phyloP scores from a whole-genome alignment of 2,113 vertebrate species.

The Hylia prasina region DNA sequence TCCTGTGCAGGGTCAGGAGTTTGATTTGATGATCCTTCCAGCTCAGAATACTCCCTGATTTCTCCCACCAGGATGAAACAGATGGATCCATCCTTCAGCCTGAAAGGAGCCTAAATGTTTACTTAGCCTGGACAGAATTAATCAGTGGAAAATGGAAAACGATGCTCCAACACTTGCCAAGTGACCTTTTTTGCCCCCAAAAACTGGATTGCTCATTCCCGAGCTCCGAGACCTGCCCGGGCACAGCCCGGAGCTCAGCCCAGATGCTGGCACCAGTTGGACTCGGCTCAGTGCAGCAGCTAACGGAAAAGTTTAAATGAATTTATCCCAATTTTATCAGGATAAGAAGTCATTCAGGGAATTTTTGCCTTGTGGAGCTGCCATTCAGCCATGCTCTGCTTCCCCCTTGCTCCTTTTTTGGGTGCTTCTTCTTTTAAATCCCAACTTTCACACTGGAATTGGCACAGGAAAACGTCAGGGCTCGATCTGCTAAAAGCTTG shows the following conservation, averaged over 20 bases:
- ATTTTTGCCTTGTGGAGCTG: not conserved
- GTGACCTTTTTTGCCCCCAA: constrained; percentile 13
- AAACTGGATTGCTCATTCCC: not conserved
- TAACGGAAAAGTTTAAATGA: not conserved
- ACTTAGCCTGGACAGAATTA: constrained; percentile 15
- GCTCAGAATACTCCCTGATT: not conserved
- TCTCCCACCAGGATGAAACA: constrained; percentile 6
- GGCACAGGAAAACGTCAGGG: not conserved
- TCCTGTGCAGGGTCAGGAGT: not conserved
- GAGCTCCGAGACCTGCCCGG: not conserved
- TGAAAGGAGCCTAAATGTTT: not conserved
- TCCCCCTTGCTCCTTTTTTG: no score
- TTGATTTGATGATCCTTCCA: not conserved
- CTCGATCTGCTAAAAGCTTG: not conserved
- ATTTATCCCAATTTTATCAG: not conserved
- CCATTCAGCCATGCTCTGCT: not conserved
- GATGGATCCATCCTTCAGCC: constrained; percentile 13
- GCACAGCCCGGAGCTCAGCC: not conserved
- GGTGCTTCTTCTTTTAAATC: not conserved
- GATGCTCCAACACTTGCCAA: constrained; percentile 20
- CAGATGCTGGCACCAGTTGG: constrained; percentile 58
- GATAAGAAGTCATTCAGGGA: not conserved
- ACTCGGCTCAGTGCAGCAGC: not conserved
- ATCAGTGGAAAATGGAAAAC: constrained; percentile 27
- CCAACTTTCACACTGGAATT: not conserved